Percentiles rank a stretch among this genome's conserved stretches.
Conservation (phyloP, 2,888 invertebrate genomes). For the Achlya flavicornis region DNA sequence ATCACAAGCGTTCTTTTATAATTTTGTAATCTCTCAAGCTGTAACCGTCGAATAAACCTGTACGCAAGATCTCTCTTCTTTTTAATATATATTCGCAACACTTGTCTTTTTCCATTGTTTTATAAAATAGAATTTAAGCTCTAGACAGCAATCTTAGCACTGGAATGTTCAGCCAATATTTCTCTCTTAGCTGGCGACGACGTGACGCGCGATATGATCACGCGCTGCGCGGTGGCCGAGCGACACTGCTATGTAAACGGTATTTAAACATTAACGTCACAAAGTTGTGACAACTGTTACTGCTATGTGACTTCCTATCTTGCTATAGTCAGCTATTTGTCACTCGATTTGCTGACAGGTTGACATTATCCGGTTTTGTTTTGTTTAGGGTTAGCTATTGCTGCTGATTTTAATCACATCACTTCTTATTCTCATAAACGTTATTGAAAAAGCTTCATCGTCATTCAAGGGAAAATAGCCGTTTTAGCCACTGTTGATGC, state of each 20-base stretch:
- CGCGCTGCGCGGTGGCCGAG: conserved; percentile 39
- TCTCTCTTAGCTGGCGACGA: conserved; percentile 34
- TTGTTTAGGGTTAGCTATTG: background rate
- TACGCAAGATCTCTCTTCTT: no score
- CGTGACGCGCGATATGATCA: conserved; percentile 58
- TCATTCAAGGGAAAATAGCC: no score
- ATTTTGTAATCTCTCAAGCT: no score
- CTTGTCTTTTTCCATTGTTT: no score
- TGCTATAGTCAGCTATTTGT: background rate
- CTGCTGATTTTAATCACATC: no score
- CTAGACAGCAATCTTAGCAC: background rate
- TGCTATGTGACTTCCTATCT: conserved; percentile 1
- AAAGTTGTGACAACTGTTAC: no score
- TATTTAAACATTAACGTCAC: conserved; percentile 4
- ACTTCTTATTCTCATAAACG: no score
- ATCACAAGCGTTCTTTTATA: no score
- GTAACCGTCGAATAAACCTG: no score
- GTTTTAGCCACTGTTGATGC: no score
- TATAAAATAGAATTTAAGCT: background rate
- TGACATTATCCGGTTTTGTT: background rate
- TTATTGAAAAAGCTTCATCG: no score
- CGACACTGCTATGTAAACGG: conserved; percentile 14
- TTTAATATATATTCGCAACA: no score
- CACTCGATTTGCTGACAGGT: background rate
- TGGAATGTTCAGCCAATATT: background rate